Conservation (phyloP, 2,113 vertebrate genomes). For the Brienomyrus longianalis region DNA sequence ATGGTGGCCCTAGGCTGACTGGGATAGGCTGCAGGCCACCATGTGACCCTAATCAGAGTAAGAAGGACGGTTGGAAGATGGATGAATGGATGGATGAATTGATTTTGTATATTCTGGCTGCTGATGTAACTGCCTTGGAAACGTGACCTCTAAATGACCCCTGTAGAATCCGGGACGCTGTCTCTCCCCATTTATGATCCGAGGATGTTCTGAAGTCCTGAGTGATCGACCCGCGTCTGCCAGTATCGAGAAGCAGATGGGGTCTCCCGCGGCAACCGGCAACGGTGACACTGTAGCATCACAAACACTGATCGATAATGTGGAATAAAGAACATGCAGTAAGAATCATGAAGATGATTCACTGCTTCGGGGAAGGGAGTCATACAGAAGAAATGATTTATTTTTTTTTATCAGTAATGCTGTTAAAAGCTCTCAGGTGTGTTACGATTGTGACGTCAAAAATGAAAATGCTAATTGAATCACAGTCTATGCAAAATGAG, state of each 20-base stretch:
- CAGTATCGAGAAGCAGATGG: not conserved
- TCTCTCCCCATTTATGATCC: not conserved
- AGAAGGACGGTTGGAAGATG: not conserved
- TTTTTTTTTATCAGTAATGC: not conserved
- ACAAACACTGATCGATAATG: not conserved
- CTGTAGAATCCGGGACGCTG: not conserved
- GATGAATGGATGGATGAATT: not conserved
- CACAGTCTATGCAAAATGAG: not conserved
- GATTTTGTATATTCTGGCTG: not conserved
- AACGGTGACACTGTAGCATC: not conserved
- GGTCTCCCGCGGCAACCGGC: not conserved
- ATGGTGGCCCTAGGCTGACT: not conserved
- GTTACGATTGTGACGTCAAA: not conserved
- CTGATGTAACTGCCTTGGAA: not conserved
- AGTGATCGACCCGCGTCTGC: not conserved
- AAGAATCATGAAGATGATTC: not conserved
- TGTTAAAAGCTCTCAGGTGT: not conserved
- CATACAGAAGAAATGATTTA: not conserved
- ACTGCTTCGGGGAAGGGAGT: not conserved
- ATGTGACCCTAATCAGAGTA: not conserved
- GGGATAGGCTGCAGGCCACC: not conserved
- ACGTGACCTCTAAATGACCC: not conserved
- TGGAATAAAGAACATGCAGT: not conserved
- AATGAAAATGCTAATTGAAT: not conserved
- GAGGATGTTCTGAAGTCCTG: not conserved